Conservation (phyloP, 2,113 vertebrate species). For the Neogobius melanostomus region DNA sequence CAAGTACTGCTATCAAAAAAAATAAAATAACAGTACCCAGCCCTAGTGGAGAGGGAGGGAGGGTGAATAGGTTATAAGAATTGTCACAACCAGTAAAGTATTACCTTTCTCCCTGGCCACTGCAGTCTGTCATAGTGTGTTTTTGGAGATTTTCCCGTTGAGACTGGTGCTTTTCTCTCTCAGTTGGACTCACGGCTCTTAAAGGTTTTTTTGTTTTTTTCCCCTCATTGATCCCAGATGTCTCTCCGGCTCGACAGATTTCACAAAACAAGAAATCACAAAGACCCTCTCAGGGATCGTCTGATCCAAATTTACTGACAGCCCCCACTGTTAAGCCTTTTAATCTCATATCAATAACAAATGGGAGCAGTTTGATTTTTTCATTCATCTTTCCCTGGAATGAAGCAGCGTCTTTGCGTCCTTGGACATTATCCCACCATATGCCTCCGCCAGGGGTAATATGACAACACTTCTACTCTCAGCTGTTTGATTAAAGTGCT, state of each 20-base stretch:
- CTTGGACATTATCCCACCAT: neutral
- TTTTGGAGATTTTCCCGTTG: slow-evolving; percentile 2
- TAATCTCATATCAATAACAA: slow-evolving; percentile 20
- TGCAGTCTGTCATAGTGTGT: neutral
- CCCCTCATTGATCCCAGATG: slow-evolving; percentile 5
- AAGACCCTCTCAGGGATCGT: slow-evolving; percentile 2
- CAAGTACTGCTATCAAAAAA: no score
- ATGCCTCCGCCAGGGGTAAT: neutral
- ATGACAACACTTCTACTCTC: no score
- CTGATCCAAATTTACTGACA: slow-evolving; percentile 4
- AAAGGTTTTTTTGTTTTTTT: neutral
- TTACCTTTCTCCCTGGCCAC: neutral
- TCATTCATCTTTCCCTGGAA: slow-evolving; percentile 19
- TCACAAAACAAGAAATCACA: slow-evolving; percentile 5
- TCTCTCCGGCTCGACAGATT: neutral
- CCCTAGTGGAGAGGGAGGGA: no score
- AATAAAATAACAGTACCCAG: no score
- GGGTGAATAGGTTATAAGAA: no score
- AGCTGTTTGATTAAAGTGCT: no score
- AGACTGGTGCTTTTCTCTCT: neutral
- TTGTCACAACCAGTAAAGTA: no score
- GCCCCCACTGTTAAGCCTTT: neutral
- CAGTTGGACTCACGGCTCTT: slow-evolving; percentile 6
- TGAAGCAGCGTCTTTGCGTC: slow-evolving; percentile 18
- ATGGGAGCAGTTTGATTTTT: slow-evolving; percentile 14